A percentile compares a stretch with the other conserved stretches of the same genome.
Conservation (phyloP, 2,113 vertebrate species). For the Scomber scombrus region DNA sequence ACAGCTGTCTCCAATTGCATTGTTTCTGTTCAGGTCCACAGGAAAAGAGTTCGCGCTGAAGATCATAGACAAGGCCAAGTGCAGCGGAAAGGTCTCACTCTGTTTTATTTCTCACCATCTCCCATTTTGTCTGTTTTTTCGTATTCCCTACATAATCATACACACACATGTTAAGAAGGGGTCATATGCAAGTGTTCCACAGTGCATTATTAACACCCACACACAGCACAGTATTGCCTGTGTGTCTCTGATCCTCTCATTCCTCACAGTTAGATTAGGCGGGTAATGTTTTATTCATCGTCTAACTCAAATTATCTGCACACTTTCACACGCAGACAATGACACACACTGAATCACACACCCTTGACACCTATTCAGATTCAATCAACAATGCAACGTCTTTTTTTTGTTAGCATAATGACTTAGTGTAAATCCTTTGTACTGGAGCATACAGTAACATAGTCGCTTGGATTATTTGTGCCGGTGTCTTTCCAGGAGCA, state of each 20-base stretch:
- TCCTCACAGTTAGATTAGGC: slow-evolving; percentile 21
- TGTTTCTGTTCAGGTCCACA: slow-evolving; percentile 87
- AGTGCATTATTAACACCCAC: slow-evolving; percentile 49
- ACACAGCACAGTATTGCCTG: slow-evolving; percentile 5
- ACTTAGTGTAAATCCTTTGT: background rate
- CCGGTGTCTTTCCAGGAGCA: slow-evolving; percentile 88
- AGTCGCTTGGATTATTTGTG: background rate
- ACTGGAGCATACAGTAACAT: background rate
- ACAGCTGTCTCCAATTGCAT: slow-evolving; percentile 39
- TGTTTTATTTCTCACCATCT: background rate
- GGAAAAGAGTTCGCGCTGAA: slow-evolving; percentile 98
- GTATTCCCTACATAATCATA: background rate
- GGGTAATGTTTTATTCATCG: slow-evolving; percentile 42
- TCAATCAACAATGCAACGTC: background rate
- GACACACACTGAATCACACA: slow-evolving; percentile 13
- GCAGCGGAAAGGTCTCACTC: slow-evolving; percentile 91
- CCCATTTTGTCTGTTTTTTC: background rate
- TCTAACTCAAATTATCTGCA: slow-evolving; percentile 32
- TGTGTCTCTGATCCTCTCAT: slow-evolving; percentile 47
- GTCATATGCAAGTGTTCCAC: slow-evolving; percentile 16
- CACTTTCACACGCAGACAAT: slow-evolving; percentile 3
- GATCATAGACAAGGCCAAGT: slow-evolving; percentile 98
- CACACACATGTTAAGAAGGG: background rate
- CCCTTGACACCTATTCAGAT: slow-evolving; percentile 15
- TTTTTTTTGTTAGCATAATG: slow-evolving; percentile 12